Evolutionary conservation across 2,888 invertebrate genomes (phyloP), one percentile per base, ranked within the genome.

Genomic region (Cephus sareptanus): DNA sequence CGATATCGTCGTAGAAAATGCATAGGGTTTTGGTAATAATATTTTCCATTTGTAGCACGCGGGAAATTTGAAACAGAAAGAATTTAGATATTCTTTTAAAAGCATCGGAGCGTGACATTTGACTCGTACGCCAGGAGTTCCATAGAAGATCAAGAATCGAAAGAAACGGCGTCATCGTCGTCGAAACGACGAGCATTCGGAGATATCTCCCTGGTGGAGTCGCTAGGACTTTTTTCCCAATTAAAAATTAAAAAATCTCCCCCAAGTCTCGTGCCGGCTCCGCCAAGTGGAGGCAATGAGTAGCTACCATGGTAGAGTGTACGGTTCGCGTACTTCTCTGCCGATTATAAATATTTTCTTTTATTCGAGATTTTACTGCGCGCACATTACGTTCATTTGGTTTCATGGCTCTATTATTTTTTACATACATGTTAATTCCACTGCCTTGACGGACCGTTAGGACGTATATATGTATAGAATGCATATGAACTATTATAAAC

Each of bases 201-300:
- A 23, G 23, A 56, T 56, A 56, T 56, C 9, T 23, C 23, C 1
- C 56, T 56, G 56, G 56, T 56, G 9, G 56, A 56, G 56, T 56
- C 56, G 23, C 56, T 9, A 56, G 56, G 77, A 75, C 81, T 88
- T 89, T 90, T 89, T 89, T 86, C 80, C 90, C 89, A 91, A 91
- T 91, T 90, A 91, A 91, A 91, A 91, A 91, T 90, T 89, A 90
- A 90, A 90, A 90, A 80, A 89, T 76, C 74, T 68, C 73, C 34
- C 76, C 75, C 77, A 56, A 78, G 78, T 77, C 77, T 68, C n/a
- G n/a, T 33, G 23, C 84, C 81, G 84, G 83, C 85, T 80, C 80
- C 80, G 79, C 83, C 84, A 82, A 83, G 79, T 34, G 69, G 11
- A 75, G 78, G 75, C 75, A 77, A 76, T 70, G 81, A 56, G 79